These are phyloP conservation scores for Thryonomys swinderianus DNA, from an alignment of 2,113 vertebrate genomes.

Conservation along the genomic window DNA sequence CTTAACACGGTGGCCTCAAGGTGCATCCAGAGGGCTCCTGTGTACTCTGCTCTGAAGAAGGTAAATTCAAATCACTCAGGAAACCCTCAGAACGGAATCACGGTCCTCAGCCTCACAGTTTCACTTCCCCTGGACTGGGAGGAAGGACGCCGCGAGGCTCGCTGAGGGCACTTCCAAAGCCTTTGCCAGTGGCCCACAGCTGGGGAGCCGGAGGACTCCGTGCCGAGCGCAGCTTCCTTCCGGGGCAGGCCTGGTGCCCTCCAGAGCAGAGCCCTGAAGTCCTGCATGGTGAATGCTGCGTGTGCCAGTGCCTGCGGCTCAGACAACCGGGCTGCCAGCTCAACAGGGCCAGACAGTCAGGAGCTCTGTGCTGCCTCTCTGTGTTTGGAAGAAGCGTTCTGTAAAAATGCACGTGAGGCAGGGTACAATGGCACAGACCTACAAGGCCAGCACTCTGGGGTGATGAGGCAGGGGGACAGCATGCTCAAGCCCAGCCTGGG, in stretches of 20 bases:
- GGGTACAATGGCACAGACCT: not conserved
- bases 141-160: not conserved
- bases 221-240: too few relatives aligned
- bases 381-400: not conserved
- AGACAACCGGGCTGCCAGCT: not conserved
- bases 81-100: slow-evolving; percentile 23
- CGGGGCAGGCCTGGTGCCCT: not conserved
- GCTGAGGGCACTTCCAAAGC: not conserved
- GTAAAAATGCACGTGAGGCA: not conserved
- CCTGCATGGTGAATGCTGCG: not conserved
- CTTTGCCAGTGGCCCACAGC: not conserved
- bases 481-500: not conserved
- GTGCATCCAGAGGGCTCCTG: not conserved
- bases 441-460: not conserved
- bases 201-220: not conserved
- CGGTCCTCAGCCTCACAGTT: not conserved
- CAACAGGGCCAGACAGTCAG: not conserved
- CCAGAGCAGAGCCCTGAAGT: not conserved
- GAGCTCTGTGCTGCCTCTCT: not conserved
- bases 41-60: not conserved
- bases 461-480: not conserved
- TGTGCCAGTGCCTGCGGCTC: not conserved
- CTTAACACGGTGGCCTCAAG: not conserved
- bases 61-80: not conserved
- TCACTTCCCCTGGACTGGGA: not conserved